phyloP scores from a whole-genome alignment of 2,113 vertebrate species.

The Lycaon pictus region DNA sequence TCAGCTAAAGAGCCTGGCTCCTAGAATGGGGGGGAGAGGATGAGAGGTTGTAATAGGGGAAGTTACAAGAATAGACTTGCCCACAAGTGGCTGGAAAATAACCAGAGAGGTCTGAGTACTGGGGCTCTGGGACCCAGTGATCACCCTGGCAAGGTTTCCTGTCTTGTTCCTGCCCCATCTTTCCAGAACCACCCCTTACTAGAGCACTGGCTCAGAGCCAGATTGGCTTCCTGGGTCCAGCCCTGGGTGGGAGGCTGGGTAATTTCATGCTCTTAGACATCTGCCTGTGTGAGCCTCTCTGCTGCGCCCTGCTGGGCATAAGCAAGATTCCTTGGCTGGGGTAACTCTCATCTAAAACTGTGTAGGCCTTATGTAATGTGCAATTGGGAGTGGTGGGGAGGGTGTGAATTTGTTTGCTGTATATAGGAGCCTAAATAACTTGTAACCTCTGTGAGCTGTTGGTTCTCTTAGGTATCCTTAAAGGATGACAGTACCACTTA shows the following conservation, averaged over 20 bases:
- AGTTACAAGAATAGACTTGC: background rate
- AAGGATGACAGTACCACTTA: background rate
- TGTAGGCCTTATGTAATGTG: background rate
- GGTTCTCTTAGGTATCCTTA: background rate
- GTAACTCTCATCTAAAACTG: constrained; percentile 8
- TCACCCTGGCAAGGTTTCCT: background rate
- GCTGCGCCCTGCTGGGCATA: background rate
- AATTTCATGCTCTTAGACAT: background rate
- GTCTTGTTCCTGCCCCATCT: background rate
- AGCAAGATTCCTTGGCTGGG: background rate
- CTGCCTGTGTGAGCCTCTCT: background rate
- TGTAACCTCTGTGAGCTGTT: background rate
- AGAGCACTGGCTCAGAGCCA: background rate
- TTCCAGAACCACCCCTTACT: background rate
- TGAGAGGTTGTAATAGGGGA: background rate
- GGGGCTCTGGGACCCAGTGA: background rate
- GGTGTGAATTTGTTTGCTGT: background rate
- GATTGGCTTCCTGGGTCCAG: background rate
- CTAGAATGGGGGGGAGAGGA: background rate
- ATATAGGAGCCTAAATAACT: background rate
- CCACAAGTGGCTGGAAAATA: background rate
- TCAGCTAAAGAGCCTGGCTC: background rate
- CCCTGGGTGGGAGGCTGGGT: background rate
- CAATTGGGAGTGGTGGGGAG: background rate
- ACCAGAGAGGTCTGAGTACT: background rate